phyloP scores from a whole-genome alignment of 2,113 vertebrate genomes.

The Colius striatus region DNA sequence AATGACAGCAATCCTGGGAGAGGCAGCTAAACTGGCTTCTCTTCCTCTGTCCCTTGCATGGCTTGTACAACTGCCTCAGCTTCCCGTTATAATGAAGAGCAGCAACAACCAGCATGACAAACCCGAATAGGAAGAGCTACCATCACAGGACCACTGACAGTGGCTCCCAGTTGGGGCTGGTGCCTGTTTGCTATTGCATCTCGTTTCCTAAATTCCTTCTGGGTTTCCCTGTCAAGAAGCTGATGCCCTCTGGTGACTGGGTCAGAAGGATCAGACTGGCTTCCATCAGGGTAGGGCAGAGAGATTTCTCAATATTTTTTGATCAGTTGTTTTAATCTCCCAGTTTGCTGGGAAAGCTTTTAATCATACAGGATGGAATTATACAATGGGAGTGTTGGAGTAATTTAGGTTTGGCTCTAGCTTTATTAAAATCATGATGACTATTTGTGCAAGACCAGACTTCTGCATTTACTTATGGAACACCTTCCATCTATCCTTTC shows the following conservation, averaged over 20 bases:
- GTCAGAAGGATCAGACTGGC: not conserved
- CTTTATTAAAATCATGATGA: conserved; percentile 44
- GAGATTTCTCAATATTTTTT: conserved; percentile 16
- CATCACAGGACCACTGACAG: not conserved
- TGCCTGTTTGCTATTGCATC: not conserved
- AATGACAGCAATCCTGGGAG: not conserved
- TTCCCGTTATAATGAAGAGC: not conserved
- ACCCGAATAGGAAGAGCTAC: accelerated
- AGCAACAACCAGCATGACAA: not conserved
- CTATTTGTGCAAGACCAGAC: conserved; percentile 29
- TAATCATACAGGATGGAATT: conserved; percentile 40
- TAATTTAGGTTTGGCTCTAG: not conserved
- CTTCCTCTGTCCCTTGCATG: not conserved
- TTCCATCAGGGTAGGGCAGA: not conserved
- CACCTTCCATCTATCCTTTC: not conserved
- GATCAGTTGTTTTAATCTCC: conserved; percentile 26
- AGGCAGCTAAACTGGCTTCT: not conserved
- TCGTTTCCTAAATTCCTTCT: not conserved
- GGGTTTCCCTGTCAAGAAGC: not conserved
- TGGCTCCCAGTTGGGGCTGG: not conserved
- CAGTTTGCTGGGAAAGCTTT: conserved; percentile 45
- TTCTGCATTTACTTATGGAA: not conserved
- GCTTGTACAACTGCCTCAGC: not conserved
- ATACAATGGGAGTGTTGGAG: not conserved
- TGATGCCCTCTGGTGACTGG: not conserved